Base-by-base conservation (phyloP, 2,888 invertebrate genomes). In the Salticus scenicus region DNA sequence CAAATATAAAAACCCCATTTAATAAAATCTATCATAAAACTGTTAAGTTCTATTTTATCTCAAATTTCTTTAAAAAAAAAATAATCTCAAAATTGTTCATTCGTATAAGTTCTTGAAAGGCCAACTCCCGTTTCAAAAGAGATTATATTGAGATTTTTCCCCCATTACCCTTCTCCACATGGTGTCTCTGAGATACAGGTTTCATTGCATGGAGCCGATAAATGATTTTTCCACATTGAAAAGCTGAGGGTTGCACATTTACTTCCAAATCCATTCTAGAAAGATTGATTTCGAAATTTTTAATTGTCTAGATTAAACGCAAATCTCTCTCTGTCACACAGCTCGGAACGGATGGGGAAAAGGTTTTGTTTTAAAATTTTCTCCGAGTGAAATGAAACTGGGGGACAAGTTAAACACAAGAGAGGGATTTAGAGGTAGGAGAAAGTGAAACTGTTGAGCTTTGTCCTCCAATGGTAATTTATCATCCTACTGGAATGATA, bases 231-330 rank as follows among this genome's bases (percentile, higher is more conserved):
- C 66, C 66, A 24, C 30, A 66, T 66, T 66, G 66, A 66, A 63
- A 66, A 66, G 66, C n/a, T 30, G 30, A 30, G 31, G 66, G 66
- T 30, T n/a, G 30, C 64, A 27, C 64, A 14, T 28, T 4, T 69
- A 63, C 47, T 77, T 51, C 57, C 7, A 42, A 37, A 20, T 24
- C 31, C 63, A 7, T 37, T 20, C n/a, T 20, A 20, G 24, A 74
- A 84, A 83, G 83, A 83, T 83, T 83, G 83, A 77, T 83, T 77
- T 77, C 73, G 67, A 67, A 78, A 84, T 84, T 84, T 84, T 84
- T 84, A 84, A 84, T 84, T 77, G 83, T 84, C 64, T 66, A 79
- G 79, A 79, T 79, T 79, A 79, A 66, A 79, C 72, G 63, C 66
- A 63, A 78, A 71, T 72, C 79, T 79, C 79, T 42, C 20, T 70